phyloP scores from a whole-genome alignment of 1,140 invertebrate genomes.

The Leptinotarsa lineolata region DNA sequence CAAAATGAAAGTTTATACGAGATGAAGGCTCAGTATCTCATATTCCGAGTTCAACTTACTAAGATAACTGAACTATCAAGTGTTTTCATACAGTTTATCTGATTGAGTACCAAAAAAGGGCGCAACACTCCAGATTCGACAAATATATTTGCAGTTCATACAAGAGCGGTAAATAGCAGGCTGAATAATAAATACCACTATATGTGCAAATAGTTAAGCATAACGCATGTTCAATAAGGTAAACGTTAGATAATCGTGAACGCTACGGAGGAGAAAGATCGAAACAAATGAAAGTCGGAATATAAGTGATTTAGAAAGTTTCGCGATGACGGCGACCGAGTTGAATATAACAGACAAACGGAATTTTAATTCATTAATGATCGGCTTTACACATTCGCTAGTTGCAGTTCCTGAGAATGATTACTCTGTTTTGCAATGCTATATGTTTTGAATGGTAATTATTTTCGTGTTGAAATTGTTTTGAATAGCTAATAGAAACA shows the following conservation, averaged over 20 bases:
- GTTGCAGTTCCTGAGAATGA: background rate
- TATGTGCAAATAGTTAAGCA: no score
- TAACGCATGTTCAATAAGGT: background rate
- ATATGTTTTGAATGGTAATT: background rate
- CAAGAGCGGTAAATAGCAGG: no score
- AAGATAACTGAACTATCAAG: no score
- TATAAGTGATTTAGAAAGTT: conserved; percentile 10
- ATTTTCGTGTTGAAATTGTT: background rate
- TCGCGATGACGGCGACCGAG: background rate
- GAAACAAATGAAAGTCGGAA: conserved; percentile 11
- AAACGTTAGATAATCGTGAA: background rate
- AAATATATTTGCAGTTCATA: no score
- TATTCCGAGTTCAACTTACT: no score
- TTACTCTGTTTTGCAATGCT: background rate
- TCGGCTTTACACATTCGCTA: background rate
- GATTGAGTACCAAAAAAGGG: no score
- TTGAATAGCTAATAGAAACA: background rate
- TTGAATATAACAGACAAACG: background rate
- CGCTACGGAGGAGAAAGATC: background rate
- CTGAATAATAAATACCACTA: no score
- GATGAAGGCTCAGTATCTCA: no score
- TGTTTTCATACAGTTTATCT: no score
- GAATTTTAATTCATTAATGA: conserved; percentile 1
- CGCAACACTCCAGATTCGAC: no score
- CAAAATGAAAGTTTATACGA: no score